phyloP scores from a whole-genome alignment of 2,888 invertebrate species.

The Odiellus spinosus region DNA sequence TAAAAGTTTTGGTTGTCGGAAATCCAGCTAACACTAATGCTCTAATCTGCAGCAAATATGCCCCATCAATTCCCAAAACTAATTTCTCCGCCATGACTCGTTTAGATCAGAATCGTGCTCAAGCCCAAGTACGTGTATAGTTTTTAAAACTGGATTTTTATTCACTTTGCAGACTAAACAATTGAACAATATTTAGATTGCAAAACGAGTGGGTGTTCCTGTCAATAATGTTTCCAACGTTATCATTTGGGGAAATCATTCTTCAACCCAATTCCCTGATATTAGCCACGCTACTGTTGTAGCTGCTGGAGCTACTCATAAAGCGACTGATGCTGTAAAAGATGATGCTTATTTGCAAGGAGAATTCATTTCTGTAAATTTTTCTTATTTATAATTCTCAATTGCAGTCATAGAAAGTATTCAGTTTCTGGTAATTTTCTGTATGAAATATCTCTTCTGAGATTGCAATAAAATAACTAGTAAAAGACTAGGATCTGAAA shows the following conservation, averaged over 20 bases:
- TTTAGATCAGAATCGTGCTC: slow-evolving; percentile 93
- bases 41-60: slow-evolving; percentile 82
- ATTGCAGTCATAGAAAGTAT: too few species aligned
- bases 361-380: slow-evolving; percentile 51
- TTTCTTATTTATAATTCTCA: not conserved
- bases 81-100: slow-evolving; percentile 98
- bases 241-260: slow-evolving; percentile 99
- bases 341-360: slow-evolving; percentile 65
- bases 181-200: slow-evolving; percentile 32
- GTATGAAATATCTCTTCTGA: too few species aligned
- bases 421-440: too few species aligned
- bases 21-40: slow-evolving; percentile 99
- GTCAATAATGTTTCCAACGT: slow-evolving; percentile 69
- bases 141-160: not conserved
- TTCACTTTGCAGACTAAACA: too few species aligned
- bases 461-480: too few species aligned
- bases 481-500: too few species aligned
- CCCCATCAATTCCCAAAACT: slow-evolving; percentile 83
- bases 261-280: slow-evolving; percentile 96
- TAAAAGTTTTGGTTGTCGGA: slow-evolving; percentile 91
- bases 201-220: slow-evolving; percentile 32
- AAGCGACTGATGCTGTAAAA: slow-evolving; percentile 50
- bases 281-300: slow-evolving; percentile 47
- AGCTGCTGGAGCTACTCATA: slow-evolving; percentile 38
- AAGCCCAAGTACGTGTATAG: slow-evolving; percentile 45